Base-by-base conservation (phyloP, 2,888 invertebrate species). In the Hedya salicella region DNA sequence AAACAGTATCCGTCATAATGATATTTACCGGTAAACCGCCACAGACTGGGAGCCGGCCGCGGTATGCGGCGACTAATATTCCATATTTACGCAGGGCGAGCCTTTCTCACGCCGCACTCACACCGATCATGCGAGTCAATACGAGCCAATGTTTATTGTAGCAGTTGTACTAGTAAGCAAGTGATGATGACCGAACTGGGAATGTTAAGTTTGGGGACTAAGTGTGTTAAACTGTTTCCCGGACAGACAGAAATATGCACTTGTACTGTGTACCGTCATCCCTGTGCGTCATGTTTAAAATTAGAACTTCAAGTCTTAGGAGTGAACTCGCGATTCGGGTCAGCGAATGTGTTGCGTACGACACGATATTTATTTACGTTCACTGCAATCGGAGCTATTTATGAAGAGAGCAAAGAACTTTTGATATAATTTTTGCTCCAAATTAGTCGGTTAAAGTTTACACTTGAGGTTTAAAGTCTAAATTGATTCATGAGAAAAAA, bases 31-130 rank as follows among this genome's bases (percentile, higher is more conserved):
- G 62, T 70, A 65, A 72, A 74, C 77, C 73, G 73, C 69, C 71
- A 69, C 64, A 57, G 62, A 62, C 72, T 70, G 73, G 75, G 72
- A 76, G 72, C 68, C 48, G 62, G 49, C 49, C 53, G 54, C 49
- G 59, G 76, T 75, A 78, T 78, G 76, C 73, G 69, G 70, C 70
- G 70, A 69, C 76, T 71, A 73, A 66, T 68, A 67, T 72, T 76
- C 78, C 88, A 88, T 89, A 88, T 89, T 90, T 85, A 85, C 87
- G 79, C 78, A 83, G 81, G 78, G 76, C 81, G 76, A 76, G 71
- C 76, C 77, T 81, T 89, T 89, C 89, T 86, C 89, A 90, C 89
- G 88, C 72, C 67, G 75, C 56, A 69, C 53, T 65, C 70, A 68
- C 66, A 65, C 67, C 59, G 81, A 89, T 89, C 84, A 88, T 83